Conservation (phyloP, 1,140 invertebrate species). For the Scaptodrosophila lebanonensis region DNA sequence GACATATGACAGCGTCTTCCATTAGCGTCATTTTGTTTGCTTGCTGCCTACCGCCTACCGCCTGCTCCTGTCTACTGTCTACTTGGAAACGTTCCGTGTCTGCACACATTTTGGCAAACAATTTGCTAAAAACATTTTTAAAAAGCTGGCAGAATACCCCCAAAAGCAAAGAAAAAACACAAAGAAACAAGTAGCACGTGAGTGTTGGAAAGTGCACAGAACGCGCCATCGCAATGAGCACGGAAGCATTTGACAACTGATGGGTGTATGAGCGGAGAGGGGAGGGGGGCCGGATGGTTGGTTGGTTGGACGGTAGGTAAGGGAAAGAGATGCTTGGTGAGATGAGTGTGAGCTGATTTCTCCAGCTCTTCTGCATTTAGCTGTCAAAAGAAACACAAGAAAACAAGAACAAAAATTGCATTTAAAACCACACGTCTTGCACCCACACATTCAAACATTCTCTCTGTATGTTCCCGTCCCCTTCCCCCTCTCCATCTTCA, state of each 20-base stretch:
- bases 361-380: slow-evolving; percentile 65
- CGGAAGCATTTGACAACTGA: slow-evolving; percentile 66
- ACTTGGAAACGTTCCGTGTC: slow-evolving; percentile 31
- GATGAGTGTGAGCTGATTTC: slow-evolving; percentile 24
- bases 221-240: slow-evolving; percentile 38
- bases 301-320: no score
- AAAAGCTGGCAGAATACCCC: slow-evolving; percentile 32
- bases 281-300: no score
- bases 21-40: slow-evolving; percentile 63
- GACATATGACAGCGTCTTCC: slow-evolving; percentile 62
- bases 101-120: slow-evolving; percentile 63
- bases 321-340: slow-evolving; percentile 18
- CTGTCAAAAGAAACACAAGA: slow-evolving; percentile 65
- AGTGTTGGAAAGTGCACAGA: background rate
- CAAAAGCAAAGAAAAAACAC: slow-evolving; percentile 14
- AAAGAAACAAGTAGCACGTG: background rate
- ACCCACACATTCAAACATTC: slow-evolving; percentile 43
- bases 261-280: slow-evolving; percentile 18
- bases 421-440: slow-evolving; percentile 29
- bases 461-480: no score
- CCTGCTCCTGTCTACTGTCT: slow-evolving; percentile 4
- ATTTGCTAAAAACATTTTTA: slow-evolving; percentile 71
- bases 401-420: slow-evolving; percentile 33
- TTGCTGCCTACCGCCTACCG: slow-evolving; percentile 18
- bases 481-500: no score